These are phyloP conservation scores for Calliscelio sp. DNA, from an alignment of 2,888 invertebrate genomes.

Conservation along the genomic window DNA sequence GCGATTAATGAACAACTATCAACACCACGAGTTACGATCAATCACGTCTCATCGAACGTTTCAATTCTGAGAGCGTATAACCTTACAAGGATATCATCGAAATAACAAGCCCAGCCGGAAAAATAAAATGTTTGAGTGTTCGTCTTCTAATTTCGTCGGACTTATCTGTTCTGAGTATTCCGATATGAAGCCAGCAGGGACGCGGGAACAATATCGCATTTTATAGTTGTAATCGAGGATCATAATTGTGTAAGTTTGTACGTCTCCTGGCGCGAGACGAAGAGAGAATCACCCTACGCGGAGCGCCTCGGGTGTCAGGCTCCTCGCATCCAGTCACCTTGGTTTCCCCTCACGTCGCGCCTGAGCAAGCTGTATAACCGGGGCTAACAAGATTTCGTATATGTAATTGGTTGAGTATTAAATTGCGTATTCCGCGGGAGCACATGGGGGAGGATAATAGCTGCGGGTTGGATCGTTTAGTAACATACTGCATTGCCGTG, in stretches of 20 bases:
- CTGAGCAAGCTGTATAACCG: slow-evolving; percentile 83
- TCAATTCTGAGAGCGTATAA: too few relatives aligned
- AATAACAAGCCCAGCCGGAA: too few relatives aligned
- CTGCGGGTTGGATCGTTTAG: slow-evolving; percentile 85
- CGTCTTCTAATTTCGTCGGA: slow-evolving; percentile 41
- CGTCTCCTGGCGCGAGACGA: slow-evolving; percentile 79
- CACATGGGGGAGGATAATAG: slow-evolving; percentile 82
- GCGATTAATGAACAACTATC: slow-evolving; percentile 85
- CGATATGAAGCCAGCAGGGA: slow-evolving; percentile 68
- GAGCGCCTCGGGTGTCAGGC: slow-evolving; percentile 84
- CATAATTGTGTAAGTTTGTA: slow-evolving; percentile 86
- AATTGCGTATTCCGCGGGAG: slow-evolving; percentile 85
- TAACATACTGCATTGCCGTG: slow-evolving; percentile 84
- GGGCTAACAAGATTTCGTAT: slow-evolving; percentile 86
- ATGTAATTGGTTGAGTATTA: slow-evolving; percentile 86
- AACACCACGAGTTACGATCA: slow-evolving; percentile 80
- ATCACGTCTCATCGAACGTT: slow-evolving; percentile 78
- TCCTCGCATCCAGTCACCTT: slow-evolving; percentile 75
- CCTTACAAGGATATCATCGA: too few relatives aligned
- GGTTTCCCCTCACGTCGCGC: slow-evolving; percentile 67
- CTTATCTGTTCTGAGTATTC: slow-evolving; percentile 50
- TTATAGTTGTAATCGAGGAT: slow-evolving; percentile 86
- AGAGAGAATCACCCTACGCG: slow-evolving; percentile 81
- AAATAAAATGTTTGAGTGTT: too few relatives aligned
- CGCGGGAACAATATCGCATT: slow-evolving; percentile 84